Percentiles rank a stretch among this genome's conserved stretches.
phyloP scores from a whole-genome alignment of 1,140 invertebrate genomes.

The Macrocentrus cingulum region DNA sequence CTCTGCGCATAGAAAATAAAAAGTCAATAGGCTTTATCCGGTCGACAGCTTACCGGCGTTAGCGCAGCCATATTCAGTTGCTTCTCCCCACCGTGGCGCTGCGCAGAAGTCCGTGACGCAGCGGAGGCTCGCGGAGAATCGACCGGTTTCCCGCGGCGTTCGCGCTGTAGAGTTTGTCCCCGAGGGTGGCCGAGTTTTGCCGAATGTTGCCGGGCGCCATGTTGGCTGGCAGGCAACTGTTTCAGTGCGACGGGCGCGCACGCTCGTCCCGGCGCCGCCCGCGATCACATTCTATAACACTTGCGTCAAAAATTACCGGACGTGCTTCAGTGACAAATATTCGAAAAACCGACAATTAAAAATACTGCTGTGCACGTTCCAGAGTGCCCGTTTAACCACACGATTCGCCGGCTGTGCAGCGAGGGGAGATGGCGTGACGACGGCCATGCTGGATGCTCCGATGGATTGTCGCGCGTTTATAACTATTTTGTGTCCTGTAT shows the following conservation, averaged over 20 bases:
- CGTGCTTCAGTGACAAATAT: not conserved
- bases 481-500: not conserved
- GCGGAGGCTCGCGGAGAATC: conserved; percentile 20
- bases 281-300: conserved; percentile 17
- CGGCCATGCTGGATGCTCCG: conserved; percentile 34
- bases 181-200: not conserved
- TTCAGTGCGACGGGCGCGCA: conserved; percentile 37
- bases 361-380: too few relatives aligned
- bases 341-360: not conserved
- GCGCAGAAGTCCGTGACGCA: conserved; percentile 30
- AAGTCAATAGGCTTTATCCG: conserved; percentile 1
- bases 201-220: conserved; percentile 38
- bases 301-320: not conserved
- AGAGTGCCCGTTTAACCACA: too few relatives aligned
- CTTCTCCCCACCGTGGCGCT: conserved; percentile 18
- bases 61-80: conserved; percentile 24
- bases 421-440: conserved; percentile 22
- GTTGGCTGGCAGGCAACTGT: conserved; percentile 31
- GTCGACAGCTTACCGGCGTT: conserved; percentile 19
- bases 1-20: conserved; percentile 15
- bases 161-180: not conserved
- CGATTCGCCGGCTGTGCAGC: too few relatives aligned
- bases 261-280: conserved; percentile 28
- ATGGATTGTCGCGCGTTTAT: not conserved
- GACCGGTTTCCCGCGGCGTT: conserved; percentile 38